phyloP scores from a whole-genome alignment of 1,140 invertebrate genomes.

The Limonius californicus region DNA sequence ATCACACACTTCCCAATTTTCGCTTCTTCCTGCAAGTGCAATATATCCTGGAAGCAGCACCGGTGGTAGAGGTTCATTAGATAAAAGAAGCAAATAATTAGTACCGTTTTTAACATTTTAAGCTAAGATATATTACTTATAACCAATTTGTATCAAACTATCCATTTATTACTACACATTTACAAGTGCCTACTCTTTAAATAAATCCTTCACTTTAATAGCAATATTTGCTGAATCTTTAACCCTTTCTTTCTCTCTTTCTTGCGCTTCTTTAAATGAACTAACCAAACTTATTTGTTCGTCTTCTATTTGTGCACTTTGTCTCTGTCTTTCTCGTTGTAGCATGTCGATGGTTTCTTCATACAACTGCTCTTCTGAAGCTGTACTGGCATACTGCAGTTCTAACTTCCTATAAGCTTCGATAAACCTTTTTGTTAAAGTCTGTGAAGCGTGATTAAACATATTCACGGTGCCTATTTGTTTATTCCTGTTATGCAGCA shows the following conservation, averaged over 20 bases:
- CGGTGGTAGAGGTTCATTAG: too few species aligned
- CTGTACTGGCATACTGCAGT: slow-evolving; percentile 46
- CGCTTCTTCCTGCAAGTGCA: too few species aligned
- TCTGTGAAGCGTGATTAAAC: slow-evolving; percentile 46
- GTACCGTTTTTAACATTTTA: not conserved
- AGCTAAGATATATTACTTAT: not conserved
- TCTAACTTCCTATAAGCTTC: slow-evolving; percentile 55
- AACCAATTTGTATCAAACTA: too few species aligned
- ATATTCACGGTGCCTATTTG: slow-evolving; percentile 52
- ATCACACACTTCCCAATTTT: too few species aligned
- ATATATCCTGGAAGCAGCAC: too few species aligned
- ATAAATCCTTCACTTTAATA: slow-evolving; percentile 32
- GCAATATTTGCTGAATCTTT: slow-evolving; percentile 17
- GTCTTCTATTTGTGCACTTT: slow-evolving; percentile 24
- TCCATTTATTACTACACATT: too few species aligned
- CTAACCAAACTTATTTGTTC: slow-evolving; percentile 33
- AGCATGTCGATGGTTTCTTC: slow-evolving; percentile 48
- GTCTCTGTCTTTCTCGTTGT: slow-evolving; percentile 38
- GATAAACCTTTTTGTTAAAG: slow-evolving; percentile 58
- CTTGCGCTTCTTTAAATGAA: slow-evolving; percentile 38
- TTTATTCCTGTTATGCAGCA: slow-evolving; percentile 57
- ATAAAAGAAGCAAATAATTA: not conserved
- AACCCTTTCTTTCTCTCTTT: slow-evolving; percentile 20
- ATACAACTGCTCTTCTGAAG: slow-evolving; percentile 50
- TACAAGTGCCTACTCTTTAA: slow-evolving; percentile 30